Evolutionary conservation across 2,888 invertebrate species (phyloP).

Genomic region (Synanthedon tipuliformis): DNA sequence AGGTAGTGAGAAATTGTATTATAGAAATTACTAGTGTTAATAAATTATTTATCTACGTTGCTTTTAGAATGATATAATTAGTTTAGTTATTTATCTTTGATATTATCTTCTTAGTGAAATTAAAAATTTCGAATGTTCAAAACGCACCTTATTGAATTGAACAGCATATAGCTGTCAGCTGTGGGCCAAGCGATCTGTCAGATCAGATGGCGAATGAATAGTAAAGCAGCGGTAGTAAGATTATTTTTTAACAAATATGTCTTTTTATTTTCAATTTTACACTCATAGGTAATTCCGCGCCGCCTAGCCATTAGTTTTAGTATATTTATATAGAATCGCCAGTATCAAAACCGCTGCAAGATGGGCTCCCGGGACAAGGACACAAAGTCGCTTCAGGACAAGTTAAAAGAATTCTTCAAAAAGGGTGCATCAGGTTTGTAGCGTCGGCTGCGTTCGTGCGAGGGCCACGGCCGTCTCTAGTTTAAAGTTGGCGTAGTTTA

Average conservation of each 20-base stretch:
- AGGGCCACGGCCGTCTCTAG: not conserved
- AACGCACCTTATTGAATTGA: conserved; percentile 8
- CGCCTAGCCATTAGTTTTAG: conserved; percentile 31
- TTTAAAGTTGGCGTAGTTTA: not conserved
- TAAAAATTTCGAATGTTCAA: too few relatives aligned
- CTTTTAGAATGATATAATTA: too few relatives aligned
- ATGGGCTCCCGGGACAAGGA: conserved; percentile 78
- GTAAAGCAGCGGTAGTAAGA: conserved; percentile 53
- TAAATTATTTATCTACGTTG: too few relatives aligned
- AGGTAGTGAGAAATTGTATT: too few relatives aligned
- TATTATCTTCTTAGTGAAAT: too few relatives aligned
- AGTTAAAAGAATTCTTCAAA: conserved; percentile 80
- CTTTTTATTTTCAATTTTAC: conserved; percentile 49
- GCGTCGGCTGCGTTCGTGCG: not conserved
- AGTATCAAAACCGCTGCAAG: conserved; percentile 33
- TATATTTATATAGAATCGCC: conserved; percentile 20
- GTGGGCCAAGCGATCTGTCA: conserved; percentile 21
- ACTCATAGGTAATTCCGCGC: conserved; percentile 48
- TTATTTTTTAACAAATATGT: conserved; percentile 57
- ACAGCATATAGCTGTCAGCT: conserved; percentile 18
- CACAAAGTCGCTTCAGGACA: conserved; percentile 76
- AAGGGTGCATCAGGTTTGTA: conserved; percentile 67
- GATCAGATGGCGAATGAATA: conserved; percentile 37
- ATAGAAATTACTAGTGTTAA: too few relatives aligned
- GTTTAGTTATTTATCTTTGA: too few relatives aligned